Conservation (phyloP, 2,113 vertebrate species). For the Numenius arquata region DNA sequence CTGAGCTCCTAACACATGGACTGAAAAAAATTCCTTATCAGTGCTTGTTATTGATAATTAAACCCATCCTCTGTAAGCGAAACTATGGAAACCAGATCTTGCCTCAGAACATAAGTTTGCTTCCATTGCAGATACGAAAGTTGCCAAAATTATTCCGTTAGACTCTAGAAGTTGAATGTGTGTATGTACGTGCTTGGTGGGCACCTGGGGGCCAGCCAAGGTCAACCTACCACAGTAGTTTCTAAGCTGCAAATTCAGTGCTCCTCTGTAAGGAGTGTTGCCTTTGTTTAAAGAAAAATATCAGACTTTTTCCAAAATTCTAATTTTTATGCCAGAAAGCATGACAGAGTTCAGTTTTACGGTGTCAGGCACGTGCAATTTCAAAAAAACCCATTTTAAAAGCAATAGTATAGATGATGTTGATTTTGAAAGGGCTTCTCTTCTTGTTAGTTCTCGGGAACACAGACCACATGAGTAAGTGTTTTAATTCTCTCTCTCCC, state of each 20-base stretch:
- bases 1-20: background rate
- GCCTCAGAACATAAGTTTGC: background rate
- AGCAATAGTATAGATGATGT: background rate
- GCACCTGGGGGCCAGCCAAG: background rate
- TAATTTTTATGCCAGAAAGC: background rate
- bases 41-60: background rate
- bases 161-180: accelerated
- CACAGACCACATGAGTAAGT: background rate
- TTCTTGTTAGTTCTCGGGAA: background rate
- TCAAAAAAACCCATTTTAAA: background rate
- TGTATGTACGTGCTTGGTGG: background rate
- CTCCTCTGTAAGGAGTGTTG: background rate
- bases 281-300: background rate
- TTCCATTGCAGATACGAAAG: background rate
- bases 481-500: background rate
- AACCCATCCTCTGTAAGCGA: background rate
- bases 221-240: background rate
- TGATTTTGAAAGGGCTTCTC: background rate
- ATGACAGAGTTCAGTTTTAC: background rate
- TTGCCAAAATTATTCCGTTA: background rate
- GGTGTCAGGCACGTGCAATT: background rate
- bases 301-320: background rate
- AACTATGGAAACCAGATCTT: background rate
- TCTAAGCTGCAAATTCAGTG: background rate
- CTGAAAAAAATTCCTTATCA: background rate